These are phyloP conservation scores for Platichthys flesus DNA, from an alignment of 2,113 vertebrate genomes.

Conservation along the genomic window DNA sequence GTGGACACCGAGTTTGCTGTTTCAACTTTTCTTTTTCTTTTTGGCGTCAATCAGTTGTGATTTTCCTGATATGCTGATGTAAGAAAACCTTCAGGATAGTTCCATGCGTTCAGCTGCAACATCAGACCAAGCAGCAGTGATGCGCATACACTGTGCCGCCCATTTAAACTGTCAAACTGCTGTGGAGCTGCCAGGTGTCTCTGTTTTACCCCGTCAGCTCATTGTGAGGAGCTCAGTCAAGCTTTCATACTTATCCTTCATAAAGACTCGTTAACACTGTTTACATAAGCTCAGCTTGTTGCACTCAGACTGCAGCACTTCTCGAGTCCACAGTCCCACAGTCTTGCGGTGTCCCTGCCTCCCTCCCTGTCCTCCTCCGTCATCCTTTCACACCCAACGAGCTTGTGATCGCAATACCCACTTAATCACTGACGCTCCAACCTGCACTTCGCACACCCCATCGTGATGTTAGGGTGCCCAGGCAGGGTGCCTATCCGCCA, in stretches of 20 bases:
- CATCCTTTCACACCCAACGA: slow-evolving; percentile 54
- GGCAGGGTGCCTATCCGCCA: not conserved
- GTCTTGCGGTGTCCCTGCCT: slow-evolving; percentile 44
- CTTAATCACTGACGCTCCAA: slow-evolving; percentile 15
- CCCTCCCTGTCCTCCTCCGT: slow-evolving; percentile 55
- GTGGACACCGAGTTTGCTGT: not conserved
- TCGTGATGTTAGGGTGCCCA: not conserved
- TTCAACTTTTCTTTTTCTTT: slow-evolving; percentile 18
- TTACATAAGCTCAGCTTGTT: slow-evolving; percentile 33
- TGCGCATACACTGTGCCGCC: slow-evolving; percentile 36
- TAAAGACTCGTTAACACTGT: not conserved
- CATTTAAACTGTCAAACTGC: slow-evolving; percentile 3
- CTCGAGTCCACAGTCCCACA: slow-evolving; percentile 44
- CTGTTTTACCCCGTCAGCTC: not conserved
- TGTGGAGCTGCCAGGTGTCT: not conserved
- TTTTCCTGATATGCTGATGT: not conserved
- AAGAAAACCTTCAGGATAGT: slow-evolving; percentile 9
- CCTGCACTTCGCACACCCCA: slow-evolving; percentile 5
- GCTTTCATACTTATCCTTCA: too few relatives aligned
- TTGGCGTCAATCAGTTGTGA: slow-evolving; percentile 11
- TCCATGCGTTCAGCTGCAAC: slow-evolving; percentile 8
- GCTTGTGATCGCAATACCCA: slow-evolving; percentile 22
- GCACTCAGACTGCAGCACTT: slow-evolving; percentile 60
- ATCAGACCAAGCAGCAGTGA: not conserved
- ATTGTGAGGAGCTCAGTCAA: not conserved